Conservation (phyloP, 2,888 invertebrate genomes). For the Halictus quadricinctus region DNA sequence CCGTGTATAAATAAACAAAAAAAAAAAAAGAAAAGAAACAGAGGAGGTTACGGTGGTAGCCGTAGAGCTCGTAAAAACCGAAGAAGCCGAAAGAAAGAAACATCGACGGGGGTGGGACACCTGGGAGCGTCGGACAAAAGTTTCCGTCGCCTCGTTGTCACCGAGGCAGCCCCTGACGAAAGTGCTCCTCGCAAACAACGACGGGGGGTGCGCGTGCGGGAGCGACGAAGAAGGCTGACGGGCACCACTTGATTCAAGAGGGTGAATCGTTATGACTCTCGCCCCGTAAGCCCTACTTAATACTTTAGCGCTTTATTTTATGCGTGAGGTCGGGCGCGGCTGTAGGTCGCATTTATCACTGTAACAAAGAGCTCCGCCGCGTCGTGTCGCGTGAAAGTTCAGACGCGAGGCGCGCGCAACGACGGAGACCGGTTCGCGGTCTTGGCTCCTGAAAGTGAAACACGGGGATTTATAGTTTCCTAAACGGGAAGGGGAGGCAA, state of each 20-base stretch:
- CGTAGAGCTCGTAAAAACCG: slow-evolving; percentile 21
- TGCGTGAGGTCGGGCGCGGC: slow-evolving; percentile 64
- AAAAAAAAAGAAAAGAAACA: neutral
- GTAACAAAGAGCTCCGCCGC: slow-evolving; percentile 66
- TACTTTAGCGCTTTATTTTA: slow-evolving; percentile 75
- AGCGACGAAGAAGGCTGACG: slow-evolving; percentile 53
- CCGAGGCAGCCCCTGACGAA: slow-evolving; percentile 49
- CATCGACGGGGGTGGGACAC: slow-evolving; percentile 51
- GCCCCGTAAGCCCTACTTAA: slow-evolving; percentile 74
- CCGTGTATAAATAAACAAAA: neutral
- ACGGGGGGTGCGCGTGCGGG: slow-evolving; percentile 27
- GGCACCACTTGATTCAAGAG: slow-evolving; percentile 74
- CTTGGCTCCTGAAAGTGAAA: slow-evolving; percentile 37
- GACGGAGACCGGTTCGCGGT: slow-evolving; percentile 21
- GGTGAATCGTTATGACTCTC: slow-evolving; percentile 77
- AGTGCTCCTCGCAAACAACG: slow-evolving; percentile 32
- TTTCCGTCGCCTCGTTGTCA: slow-evolving; percentile 67
- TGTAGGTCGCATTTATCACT: slow-evolving; percentile 72
- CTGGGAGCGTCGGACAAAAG: slow-evolving; percentile 70
- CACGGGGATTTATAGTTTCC: slow-evolving; percentile 52
- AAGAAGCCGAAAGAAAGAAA: slow-evolving; percentile 28
- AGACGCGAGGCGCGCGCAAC: neutral
- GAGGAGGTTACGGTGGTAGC: neutral
- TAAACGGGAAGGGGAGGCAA: slow-evolving; percentile 14
- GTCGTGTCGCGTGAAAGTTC: slow-evolving; percentile 23